phyloP scores from a whole-genome alignment of 2,797 vertebrate species.

The Falco rusticolus region DNA sequence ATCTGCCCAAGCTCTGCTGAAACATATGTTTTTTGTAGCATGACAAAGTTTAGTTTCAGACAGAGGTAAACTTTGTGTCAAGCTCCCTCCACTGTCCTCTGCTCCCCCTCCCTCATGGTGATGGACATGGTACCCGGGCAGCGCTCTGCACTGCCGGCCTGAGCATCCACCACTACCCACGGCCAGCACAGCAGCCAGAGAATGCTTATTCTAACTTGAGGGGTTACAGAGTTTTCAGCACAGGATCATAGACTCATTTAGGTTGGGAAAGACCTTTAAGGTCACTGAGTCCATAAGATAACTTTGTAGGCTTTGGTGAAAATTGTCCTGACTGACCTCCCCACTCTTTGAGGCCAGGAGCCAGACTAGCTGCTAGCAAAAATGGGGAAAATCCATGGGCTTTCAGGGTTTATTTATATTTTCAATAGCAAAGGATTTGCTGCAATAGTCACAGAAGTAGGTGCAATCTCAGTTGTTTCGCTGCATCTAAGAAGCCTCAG shows the following conservation, averaged over 20 bases:
- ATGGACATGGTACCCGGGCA: neutral
- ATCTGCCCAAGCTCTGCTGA: constrained; percentile 7
- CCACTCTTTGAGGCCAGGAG: neutral
- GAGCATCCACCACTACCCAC: fast-evolving
- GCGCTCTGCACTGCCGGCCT: fast-evolving
- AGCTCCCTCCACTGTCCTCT: neutral
- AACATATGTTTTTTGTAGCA: neutral
- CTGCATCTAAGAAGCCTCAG: neutral
- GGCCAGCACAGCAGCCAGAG: fast-evolving
- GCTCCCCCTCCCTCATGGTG: neutral
- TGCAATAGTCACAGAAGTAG: neutral
- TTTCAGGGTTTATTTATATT: neutral
- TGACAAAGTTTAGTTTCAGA: neutral
- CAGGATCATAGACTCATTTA: neutral
- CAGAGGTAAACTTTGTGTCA: neutral
- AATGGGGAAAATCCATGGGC: neutral
- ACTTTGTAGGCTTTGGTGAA: neutral
- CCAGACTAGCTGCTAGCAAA: neutral
- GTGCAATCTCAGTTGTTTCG: neutral
- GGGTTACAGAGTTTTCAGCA: neutral
- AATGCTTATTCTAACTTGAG: neutral
- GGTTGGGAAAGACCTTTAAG: too few species aligned
- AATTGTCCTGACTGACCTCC: neutral
- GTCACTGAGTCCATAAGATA: neutral
- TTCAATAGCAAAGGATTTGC: neutral